These are phyloP conservation scores for Holocentrus rufus DNA, from an alignment of 2,797 vertebrate species.

Conservation along the genomic window DNA sequence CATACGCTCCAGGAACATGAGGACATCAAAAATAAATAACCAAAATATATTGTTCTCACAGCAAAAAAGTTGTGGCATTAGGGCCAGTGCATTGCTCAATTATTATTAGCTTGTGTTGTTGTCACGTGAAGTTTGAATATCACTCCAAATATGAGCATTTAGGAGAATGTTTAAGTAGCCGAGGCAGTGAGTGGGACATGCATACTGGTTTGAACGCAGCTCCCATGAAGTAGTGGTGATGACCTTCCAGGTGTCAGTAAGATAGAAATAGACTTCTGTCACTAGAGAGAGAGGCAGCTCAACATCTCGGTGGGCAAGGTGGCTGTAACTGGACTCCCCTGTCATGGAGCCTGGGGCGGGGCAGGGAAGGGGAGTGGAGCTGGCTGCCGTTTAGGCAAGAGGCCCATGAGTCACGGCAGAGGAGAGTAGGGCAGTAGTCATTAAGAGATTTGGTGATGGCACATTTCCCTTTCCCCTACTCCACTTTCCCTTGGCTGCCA, in stretches of 20 bases:
- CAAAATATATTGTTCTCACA: slow-evolving; percentile 24
- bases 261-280: slow-evolving; percentile 70
- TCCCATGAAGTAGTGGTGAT: slow-evolving; percentile 35
- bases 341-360: slow-evolving; percentile 46
- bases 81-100: slow-evolving; percentile 44
- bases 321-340: slow-evolving; percentile 64
- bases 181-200: slow-evolving; percentile 26
- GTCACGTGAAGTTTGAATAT: not conserved
- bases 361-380: slow-evolving; percentile 1
- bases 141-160: not conserved
- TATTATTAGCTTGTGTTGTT: slow-evolving; percentile 5
- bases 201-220: slow-evolving; percentile 37
- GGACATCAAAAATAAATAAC: not conserved
- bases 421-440: slow-evolving; percentile 20
- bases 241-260: slow-evolving; percentile 58
- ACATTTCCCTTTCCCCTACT: slow-evolving; percentile 15
- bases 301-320: slow-evolving; percentile 53
- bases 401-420: slow-evolving; percentile 21
- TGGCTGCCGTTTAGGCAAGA: slow-evolving; percentile 18
- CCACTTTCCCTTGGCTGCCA: slow-evolving; percentile 12
- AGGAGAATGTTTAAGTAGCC: slow-evolving; percentile 1
- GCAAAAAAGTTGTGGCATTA: slow-evolving; percentile 7
- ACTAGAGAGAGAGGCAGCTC: slow-evolving; percentile 44
- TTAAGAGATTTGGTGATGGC: slow-evolving; percentile 23
- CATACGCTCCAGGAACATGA: not conserved